phyloP scores from a whole-genome alignment of 2,797 vertebrate genomes.

The Pogonophryne albipinna region DNA sequence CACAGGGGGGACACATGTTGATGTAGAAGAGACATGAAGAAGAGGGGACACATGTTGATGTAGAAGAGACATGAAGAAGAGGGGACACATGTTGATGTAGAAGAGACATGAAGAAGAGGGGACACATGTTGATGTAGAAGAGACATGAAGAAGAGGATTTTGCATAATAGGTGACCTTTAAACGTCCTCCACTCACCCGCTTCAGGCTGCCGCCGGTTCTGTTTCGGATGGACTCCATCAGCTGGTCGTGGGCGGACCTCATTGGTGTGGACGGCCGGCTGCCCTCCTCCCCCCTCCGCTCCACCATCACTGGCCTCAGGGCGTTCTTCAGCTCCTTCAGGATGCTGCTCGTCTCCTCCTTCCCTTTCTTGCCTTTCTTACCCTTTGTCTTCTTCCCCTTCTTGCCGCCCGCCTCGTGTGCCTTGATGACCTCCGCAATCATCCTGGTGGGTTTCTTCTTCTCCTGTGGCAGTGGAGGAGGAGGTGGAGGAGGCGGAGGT shows the following conservation, averaged over 20 bases:
- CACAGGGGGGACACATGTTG: too few species aligned
- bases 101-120: too few species aligned
- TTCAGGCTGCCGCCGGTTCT: slow-evolving; percentile 88
- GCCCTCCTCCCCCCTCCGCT: slow-evolving; percentile 87
- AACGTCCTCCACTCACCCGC: slow-evolving; percentile 83
- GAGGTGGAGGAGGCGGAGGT: slow-evolving; percentile 67
- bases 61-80: too few species aligned
- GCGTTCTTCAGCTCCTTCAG: slow-evolving; percentile 95
- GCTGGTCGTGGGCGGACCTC: slow-evolving; percentile 91
- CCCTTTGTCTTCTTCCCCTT: slow-evolving; percentile 82
- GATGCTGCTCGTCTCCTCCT: slow-evolving; percentile 85
- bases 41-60: too few species aligned
- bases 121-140: too few species aligned
- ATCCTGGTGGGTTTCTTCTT: slow-evolving; percentile 91
- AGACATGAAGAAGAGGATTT: neutral
- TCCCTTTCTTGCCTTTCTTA: slow-evolving; percentile 89
- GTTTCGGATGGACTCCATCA: slow-evolving; percentile 94
- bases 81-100: too few species aligned
- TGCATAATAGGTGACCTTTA: neutral
- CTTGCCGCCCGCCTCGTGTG: slow-evolving; percentile 87
- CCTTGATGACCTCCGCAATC: slow-evolving; percentile 95
- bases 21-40: too few species aligned
- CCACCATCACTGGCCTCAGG: slow-evolving; percentile 87
- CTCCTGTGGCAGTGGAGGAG: slow-evolving; percentile 65
- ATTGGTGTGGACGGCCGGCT: slow-evolving; percentile 93